Evolutionary conservation across 1,140 invertebrate genomes (phyloP), one percentile per base, ranked within the genome.

Genomic region (Trinorchestia longiramus): DNA sequence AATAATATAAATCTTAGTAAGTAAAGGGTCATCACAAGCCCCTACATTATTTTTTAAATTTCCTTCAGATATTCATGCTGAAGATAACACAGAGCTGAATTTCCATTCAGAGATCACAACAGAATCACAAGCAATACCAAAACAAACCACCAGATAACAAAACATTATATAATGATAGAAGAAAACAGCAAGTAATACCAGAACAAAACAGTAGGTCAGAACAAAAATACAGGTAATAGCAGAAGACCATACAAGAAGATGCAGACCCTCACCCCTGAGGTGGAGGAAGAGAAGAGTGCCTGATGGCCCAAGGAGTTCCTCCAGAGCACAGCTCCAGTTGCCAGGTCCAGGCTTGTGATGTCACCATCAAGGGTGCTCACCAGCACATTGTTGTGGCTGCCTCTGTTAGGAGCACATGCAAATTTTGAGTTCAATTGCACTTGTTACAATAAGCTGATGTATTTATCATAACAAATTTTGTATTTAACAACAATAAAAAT

Each of bases 251-350:
- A 28, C 36, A 77, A 77, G 62, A 36, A 77, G 28, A 77, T 1
- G 28, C 11, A 77, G 62, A n/a, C 62, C 15, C 88, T 90, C 41
- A 90, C 88, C 41, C 88, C 88, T 11, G 88, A 41, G 43, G n/a
- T 90, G 88, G 88, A 90, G 8, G 88, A 4, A 11, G 88, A 90
- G 17, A 94, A 47, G 43, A 94, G 44, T 23, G 41, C 41, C 44
- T 94, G 43, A 15, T 94, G 92, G 36, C 92, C 92, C 3, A 94
- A 40, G 17, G 92, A 94, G 41, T 94, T 44, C 92, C 92, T 44
- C 92, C 92, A 94, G 43, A 94, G 92, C 43, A 94, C 92, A 94
- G 92, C 92, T 1, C 92, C 92, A 94, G 92, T 94, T 1, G 41
- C 92, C 43, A 94, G 40, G 36, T 94, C 44, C 8, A 94, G 43